Conservation (phyloP, 2,113 vertebrate species). For the Mungos mungo region DNA sequence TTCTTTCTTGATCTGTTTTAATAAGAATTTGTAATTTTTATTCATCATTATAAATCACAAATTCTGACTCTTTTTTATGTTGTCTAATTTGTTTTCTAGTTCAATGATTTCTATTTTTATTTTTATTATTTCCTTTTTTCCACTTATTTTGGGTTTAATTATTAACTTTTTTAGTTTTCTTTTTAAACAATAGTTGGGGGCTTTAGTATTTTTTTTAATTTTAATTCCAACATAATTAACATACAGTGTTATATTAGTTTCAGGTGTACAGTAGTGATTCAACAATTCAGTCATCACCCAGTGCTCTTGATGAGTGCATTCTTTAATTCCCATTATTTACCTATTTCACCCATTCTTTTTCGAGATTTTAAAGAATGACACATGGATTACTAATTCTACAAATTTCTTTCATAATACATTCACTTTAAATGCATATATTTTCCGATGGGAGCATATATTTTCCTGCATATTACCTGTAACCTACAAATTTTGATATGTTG, state of each 20-base stretch:
- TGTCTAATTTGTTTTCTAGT: background rate
- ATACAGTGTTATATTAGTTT: background rate
- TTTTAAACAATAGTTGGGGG: background rate
- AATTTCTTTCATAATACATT: background rate
- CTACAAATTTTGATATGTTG: background rate
- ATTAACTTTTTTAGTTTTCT: background rate
- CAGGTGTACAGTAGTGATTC: background rate
- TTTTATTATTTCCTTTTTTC: no score
- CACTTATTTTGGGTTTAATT: background rate
- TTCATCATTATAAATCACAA: background rate
- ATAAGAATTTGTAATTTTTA: background rate
- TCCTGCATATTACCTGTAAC: background rate
- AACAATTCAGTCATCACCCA: background rate
- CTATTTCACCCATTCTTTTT: background rate
- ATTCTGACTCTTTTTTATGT: background rate
- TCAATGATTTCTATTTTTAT: background rate
- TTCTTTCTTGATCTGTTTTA: background rate
- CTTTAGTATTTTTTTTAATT: background rate
- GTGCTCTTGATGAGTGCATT: background rate
- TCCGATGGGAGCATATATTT: background rate
- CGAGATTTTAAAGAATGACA: background rate
- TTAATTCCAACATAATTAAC: background rate
- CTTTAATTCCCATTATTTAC: background rate
- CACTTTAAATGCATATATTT: background rate
- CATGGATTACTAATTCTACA: background rate